A percentile compares a stretch with the other conserved stretches of the same genome.
Conservation (phyloP, 2,113 vertebrate genomes). For the Meleagris gallopavo region DNA sequence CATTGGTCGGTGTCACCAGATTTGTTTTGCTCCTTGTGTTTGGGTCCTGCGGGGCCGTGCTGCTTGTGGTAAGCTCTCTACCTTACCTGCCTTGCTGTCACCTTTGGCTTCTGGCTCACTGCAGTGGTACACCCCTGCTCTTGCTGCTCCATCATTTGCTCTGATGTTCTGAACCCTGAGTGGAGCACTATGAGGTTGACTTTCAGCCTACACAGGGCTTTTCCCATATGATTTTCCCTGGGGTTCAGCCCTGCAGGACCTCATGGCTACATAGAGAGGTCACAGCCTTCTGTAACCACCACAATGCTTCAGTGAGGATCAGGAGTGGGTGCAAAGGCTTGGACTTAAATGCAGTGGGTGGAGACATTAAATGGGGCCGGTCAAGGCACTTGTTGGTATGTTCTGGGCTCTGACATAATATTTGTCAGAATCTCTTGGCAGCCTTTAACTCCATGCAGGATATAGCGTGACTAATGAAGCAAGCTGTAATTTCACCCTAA, state of each 20-base stretch:
- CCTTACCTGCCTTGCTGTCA: background rate
- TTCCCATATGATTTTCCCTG: background rate
- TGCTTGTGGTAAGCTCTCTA: background rate
- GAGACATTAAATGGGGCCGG: background rate
- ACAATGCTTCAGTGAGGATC: background rate
- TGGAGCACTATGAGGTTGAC: background rate
- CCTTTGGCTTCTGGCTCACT: background rate
- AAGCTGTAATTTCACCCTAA: background rate
- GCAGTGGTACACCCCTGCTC: background rate
- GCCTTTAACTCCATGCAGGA: background rate
- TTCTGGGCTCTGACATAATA: background rate
- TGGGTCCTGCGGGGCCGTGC: background rate
- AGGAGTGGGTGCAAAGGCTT: background rate
- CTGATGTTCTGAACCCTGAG: background rate
- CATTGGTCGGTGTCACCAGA: background rate
- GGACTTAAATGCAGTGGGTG: background rate
- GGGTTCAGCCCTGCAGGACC: background rate
- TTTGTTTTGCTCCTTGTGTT: background rate
- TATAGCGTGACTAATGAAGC: constrained; percentile 16
- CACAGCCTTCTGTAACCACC: background rate
- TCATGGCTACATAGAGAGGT: accelerated
- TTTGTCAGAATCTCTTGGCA: constrained; percentile 17
- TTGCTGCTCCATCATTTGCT: background rate
- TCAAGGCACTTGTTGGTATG: background rate
- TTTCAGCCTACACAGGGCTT: background rate